Evolutionary conservation across 2,888 invertebrate genomes (phyloP).

Genomic region (Ennomos fuscantarius): DNA sequence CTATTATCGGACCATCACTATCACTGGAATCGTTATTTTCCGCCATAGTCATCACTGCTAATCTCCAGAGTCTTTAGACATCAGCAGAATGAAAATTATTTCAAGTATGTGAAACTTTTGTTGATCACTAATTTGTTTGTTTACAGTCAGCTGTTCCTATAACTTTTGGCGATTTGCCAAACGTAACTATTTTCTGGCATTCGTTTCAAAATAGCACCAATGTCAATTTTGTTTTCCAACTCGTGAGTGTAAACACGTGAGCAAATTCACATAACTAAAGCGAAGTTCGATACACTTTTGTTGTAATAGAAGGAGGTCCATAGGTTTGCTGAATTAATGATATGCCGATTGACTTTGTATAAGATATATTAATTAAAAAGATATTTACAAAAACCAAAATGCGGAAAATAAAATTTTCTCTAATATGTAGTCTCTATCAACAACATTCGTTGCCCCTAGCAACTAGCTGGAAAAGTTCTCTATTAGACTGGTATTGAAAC

Average conservation of each 20-base stretch:
- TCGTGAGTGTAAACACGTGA: constrained; percentile 26
- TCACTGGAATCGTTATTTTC: constrained; percentile 67
- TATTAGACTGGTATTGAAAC: no score
- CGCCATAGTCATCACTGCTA: constrained; percentile 61
- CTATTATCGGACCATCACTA: constrained; percentile 77
- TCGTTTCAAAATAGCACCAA: constrained; percentile 79
- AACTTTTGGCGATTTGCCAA: constrained; percentile 71
- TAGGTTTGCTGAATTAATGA: no score
- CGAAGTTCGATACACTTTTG: no score
- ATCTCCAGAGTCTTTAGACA: constrained; percentile 16
- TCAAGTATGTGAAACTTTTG: constrained; percentile 55
- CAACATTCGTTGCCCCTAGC: no score
- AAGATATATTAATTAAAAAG: no score
- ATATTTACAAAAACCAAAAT: no score
- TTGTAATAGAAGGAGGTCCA: no score
- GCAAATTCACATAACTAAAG: constrained; percentile 52
- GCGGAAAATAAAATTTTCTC: no score
- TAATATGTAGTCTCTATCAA: no score
- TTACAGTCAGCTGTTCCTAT: constrained; percentile 80
- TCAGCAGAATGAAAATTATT: constrained; percentile 32
- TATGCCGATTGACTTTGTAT: no score
- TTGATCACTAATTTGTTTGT: constrained; percentile 74
- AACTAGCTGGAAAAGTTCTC: no score
- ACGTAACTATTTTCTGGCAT: constrained; percentile 69
- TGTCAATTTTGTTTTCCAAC: constrained; percentile 81